Conservation (phyloP, 1,140 invertebrate species). For the Tribolium madens region DNA sequence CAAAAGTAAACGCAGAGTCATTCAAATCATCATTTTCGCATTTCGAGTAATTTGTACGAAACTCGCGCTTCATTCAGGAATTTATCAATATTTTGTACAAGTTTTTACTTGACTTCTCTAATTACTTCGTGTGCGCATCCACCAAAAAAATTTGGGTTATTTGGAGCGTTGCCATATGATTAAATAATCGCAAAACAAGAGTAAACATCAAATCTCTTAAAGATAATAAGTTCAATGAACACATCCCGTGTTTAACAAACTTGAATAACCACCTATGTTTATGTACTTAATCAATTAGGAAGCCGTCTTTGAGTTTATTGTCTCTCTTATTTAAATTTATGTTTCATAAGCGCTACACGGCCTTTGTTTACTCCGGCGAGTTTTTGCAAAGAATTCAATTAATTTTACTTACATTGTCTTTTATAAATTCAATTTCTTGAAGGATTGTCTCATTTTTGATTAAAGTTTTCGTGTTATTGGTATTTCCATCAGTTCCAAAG, state of each 20-base stretch:
- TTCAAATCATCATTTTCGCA: not conserved
- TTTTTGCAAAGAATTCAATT: not conserved
- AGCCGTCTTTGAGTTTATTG: not conserved
- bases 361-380: not conserved
- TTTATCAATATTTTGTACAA: not conserved
- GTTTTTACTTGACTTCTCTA: not conserved
- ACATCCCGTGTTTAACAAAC: conserved; percentile 11
- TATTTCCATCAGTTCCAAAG: not conserved
- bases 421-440: not conserved
- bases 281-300: conserved; percentile 25
- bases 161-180: conserved; percentile 7
- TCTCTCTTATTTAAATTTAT: not conserved
- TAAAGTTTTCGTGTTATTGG: not conserved
- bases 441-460: too few species aligned
- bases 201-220: conserved; percentile 13
- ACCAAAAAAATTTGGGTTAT: not conserved
- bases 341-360: not conserved
- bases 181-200: not conserved
- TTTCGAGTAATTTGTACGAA: not conserved
- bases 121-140: not conserved
- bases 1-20: not conserved
- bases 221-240: conserved; percentile 24
- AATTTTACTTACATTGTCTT: not conserved
- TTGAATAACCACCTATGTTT: not conserved
- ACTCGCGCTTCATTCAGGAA: not conserved